These are phyloP conservation scores for Bolinopsis microptera DNA, from an alignment of 37 sponge, comb jelly and placozoan species.

Conservation along the genomic window DNA sequence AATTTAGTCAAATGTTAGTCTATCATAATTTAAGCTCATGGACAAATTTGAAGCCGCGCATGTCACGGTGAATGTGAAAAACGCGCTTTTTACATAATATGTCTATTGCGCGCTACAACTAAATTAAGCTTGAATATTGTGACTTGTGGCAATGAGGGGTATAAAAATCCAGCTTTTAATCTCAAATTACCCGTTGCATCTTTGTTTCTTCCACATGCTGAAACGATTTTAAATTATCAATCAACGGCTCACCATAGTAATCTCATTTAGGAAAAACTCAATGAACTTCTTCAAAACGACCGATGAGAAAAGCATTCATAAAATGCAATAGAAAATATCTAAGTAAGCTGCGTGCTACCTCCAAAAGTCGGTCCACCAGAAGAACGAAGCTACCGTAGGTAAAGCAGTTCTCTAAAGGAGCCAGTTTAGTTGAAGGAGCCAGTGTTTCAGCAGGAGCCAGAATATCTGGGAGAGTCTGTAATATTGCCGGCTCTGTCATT, in stretches of 20 bases:
- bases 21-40: too few species aligned
- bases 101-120: not conserved
- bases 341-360: too few species aligned
- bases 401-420: not conserved
- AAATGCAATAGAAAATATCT: too few species aligned
- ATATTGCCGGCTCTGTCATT: not conserved
- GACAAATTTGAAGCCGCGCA: not conserved
- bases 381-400: not conserved
- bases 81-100: not conserved
- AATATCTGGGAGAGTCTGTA: too few species aligned
- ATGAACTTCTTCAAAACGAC: too few species aligned
- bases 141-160: too few species aligned
- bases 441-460: not conserved
- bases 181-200: conserved; percentile 23
- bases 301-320: too few species aligned
- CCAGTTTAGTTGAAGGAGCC: not conserved
- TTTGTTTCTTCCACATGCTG: conserved; percentile 33
- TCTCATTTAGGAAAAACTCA: too few species aligned
- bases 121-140: not conserved
- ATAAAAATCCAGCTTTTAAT: too few species aligned
- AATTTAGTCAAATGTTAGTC: too few species aligned
- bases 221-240: not conserved
- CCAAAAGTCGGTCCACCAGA: not conserved
- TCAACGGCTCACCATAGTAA: too few species aligned
- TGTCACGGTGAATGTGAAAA: not conserved